Percentiles rank a stretch among this genome's conserved stretches.
phyloP scores from a whole-genome alignment of 2,113 vertebrate species.

The Percina caprodes region DNA sequence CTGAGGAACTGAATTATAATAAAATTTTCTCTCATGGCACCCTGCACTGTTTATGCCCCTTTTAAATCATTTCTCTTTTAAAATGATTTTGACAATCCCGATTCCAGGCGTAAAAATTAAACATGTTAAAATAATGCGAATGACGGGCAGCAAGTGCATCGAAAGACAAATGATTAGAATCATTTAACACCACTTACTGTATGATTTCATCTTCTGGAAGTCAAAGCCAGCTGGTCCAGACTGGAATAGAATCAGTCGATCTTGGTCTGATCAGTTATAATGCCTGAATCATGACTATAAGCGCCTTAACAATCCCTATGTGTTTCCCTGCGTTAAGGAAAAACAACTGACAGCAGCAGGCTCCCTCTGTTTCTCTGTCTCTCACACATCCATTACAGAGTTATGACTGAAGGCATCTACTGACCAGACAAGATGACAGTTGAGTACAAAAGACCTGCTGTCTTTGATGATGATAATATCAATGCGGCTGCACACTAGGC shows the following conservation, averaged over 20 bases:
- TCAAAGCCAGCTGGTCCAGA: slow-evolving; percentile 19
- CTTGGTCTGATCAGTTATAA: background rate
- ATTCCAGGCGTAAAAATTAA: slow-evolving; percentile 3
- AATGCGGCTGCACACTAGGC: slow-evolving; percentile 45
- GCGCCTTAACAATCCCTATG: background rate
- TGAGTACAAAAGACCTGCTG: slow-evolving; percentile 49
- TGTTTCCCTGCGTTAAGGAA: background rate
- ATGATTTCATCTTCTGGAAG: slow-evolving; percentile 22
- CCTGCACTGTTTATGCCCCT: background rate
- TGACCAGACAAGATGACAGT: slow-evolving; percentile 29
- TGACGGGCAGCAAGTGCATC: slow-evolving; percentile 3
- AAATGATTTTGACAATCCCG: background rate
- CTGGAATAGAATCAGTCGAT: background rate
- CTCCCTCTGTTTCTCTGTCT: background rate
- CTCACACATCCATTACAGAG: background rate
- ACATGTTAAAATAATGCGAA: slow-evolving; percentile 37
- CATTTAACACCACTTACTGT: slow-evolving; percentile 20
- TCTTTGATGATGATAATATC: slow-evolving; percentile 61
- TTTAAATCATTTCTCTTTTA: slow-evolving; percentile 18
- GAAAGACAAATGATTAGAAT: slow-evolving; percentile 11
- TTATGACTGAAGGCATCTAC: slow-evolving; percentile 28
- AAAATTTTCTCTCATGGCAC: slow-evolving; percentile 5
- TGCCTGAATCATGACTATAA: background rate
- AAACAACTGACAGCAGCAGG: background rate
- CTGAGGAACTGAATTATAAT: slow-evolving; percentile 44